Conservation (phyloP, 1,140 invertebrate genomes). For the Drosophila pruinosa region DNA sequence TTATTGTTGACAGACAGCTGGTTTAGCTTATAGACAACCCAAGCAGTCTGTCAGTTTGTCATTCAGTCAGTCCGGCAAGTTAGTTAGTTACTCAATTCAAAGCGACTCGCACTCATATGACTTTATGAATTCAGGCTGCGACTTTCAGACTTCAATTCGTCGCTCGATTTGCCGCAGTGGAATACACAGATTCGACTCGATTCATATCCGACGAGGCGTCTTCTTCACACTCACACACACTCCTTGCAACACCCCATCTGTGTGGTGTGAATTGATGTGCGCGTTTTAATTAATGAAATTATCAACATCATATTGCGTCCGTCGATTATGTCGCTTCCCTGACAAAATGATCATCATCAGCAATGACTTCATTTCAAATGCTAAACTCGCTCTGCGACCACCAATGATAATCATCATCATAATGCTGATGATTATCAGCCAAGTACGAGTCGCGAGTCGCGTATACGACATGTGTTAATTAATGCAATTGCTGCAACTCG, state of each 20-base stretch:
- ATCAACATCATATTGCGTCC: constrained; percentile 50
- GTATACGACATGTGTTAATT: constrained; percentile 15
- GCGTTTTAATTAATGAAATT: constrained; percentile 59
- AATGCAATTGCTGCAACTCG: constrained; percentile 19
- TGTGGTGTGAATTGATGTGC: constrained; percentile 23
- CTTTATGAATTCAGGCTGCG: not conserved
- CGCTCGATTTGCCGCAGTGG: not conserved
- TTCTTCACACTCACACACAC: too few relatives aligned
- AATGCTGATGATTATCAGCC: not conserved
- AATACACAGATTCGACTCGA: not conserved
- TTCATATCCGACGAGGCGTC: too few relatives aligned
- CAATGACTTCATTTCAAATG: constrained; percentile 47
- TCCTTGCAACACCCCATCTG: not conserved
- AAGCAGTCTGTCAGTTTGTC: not conserved
- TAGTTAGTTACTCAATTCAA: not conserved
- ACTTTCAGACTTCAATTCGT: not conserved
- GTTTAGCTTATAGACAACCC: constrained; percentile 25
- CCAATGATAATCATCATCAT: not conserved
- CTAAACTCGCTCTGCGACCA: constrained; percentile 1
- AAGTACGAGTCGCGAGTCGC: not conserved
- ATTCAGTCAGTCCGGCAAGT: not conserved
- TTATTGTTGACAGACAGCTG: constrained; percentile 33
- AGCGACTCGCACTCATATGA: not conserved
- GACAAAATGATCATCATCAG: constrained; percentile 24
- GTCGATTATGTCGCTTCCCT: constrained; percentile 43